phyloP scores from a whole-genome alignment of 2,888 invertebrate species.

The Hymenopus coronatus region DNA sequence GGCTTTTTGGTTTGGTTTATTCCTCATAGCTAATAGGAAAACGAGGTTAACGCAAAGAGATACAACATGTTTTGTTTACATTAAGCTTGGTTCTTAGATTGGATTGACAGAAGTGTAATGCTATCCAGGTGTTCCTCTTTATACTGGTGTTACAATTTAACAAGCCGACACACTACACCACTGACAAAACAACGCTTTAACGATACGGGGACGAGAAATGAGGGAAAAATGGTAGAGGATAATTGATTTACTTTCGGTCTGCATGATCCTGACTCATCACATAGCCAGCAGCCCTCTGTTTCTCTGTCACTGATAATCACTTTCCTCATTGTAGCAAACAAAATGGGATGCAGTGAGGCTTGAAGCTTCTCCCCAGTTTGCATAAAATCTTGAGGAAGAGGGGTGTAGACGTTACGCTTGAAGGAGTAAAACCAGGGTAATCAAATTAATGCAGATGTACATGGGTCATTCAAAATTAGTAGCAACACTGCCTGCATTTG shows the following conservation, averaged over 20 bases:
- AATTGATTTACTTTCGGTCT: not conserved
- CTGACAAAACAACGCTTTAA: not conserved
- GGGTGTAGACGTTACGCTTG: not conserved
- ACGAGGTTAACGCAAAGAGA: no score
- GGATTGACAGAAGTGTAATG: no score
- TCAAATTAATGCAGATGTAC: not conserved
- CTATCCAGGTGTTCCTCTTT: no score
- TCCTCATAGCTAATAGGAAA: no score
- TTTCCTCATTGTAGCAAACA: not conserved
- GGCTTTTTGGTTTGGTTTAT: no score
- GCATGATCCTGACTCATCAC: not conserved
- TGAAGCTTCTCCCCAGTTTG: not conserved
- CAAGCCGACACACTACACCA: no score
- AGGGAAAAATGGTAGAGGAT: not conserved
- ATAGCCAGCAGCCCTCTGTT: not conserved
- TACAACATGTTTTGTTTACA: no score
- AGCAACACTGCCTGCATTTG: no score
- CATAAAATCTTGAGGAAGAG: not conserved
- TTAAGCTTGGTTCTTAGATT: no score
- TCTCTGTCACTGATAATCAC: not conserved
- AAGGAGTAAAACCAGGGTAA: not conserved
- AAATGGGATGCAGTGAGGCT: not conserved
- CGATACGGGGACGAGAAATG: not conserved
- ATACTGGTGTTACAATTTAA: no score
- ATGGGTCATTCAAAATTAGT: no score